Base-by-base conservation (phyloP, 1,140 invertebrate species). In the Caenorhabditis latens region DNA sequence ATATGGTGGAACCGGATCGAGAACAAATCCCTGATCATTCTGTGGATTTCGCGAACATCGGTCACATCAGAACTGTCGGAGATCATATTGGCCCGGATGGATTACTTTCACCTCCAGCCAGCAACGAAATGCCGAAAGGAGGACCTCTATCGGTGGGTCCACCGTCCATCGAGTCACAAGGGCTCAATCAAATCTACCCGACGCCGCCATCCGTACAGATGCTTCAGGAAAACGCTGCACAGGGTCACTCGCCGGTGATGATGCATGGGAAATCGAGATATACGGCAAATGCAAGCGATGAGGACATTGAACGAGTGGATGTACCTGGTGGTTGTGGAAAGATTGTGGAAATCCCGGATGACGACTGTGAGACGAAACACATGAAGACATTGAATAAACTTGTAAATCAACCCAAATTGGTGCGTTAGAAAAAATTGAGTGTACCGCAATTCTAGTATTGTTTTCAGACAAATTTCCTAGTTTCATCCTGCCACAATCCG, bases 181-280 rank as follows among this genome's bases (percentile, higher is more conserved):
- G 71, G 14, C 50, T 84, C 55, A 87, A 87, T 87, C 83, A 86
- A 57, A 87, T 87, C 58, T 87, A 86, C 32, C 86, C 86, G 46
- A 87, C 86, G 50, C 86, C 86, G 58, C 86, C 86, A 13, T 87
- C 86, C 4, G 84, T 87, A 21, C 84, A 84, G 40, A 79, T 79
- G 71, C 71, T 79, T 16, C 71, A 50, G 40, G 71, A n/a, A 79
- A 46, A 79, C 11, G n/a, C 71, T 19, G 16, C 46, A 50, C 71
- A 79, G 42, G 71, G 21, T 11, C 71, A 50, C 14, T 79, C 71
- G 4, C 71, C 71, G 5, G 32, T 32, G 32, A 40, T 16, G 4
- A 79, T 50, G 21, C 46, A 53, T 24, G n/a, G 19, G 4, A 79
- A 79, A 42, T 13, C 11, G 4, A 16, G 71, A 50, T 50, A n/a